Base-by-base conservation (phyloP, 2,888 invertebrate genomes). In the Timema podura region DNA sequence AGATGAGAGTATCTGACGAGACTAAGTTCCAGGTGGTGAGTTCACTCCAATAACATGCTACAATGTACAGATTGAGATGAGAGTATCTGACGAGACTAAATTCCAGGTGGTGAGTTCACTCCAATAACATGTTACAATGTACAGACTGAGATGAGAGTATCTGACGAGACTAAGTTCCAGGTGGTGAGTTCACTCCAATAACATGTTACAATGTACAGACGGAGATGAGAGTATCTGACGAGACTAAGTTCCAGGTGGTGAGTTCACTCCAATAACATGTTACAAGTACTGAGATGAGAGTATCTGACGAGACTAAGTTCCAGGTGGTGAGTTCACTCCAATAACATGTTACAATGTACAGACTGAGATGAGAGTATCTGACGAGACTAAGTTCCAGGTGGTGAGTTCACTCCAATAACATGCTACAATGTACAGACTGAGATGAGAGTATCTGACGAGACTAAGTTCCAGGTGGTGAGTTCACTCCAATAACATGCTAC, bases 171-270 rank as follows among this genome's bases (percentile, higher is more conserved):
- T 64, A 98, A 98, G 82, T 98, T 98, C 83, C 92, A 95, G 87
- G 94, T 98, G 85, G 96, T 96, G 84, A 84, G 88, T 84, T 15
- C 15, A 30, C 30, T 30, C 30, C 30, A 30, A 30, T 30, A 30
- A 30, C 30, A 30, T 30, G 30, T 30, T 30, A 30, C 30, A 1
- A 30, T 30, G 30, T 1, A 0, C 92, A 92, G 51, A 90, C 92
- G 67, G 94, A 95, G 79, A 91, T 91, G 77, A 88, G 95, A 76
- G 88, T 98, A 64, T 93, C 96, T 0, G 97, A 98, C 81, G 95
- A 97, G 81, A 90, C 95, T 64, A 98, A 98, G 82, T 98, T 98
- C 83, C 92, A 95, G 87, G 94, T 98, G 85, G 96, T 96, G 84
- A 84, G 88, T 84, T 15, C 15, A 30, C 30, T 30, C 30, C 30